Conservation (phyloP, 2,888 invertebrate genomes). For the Tenodera sinensis region DNA sequence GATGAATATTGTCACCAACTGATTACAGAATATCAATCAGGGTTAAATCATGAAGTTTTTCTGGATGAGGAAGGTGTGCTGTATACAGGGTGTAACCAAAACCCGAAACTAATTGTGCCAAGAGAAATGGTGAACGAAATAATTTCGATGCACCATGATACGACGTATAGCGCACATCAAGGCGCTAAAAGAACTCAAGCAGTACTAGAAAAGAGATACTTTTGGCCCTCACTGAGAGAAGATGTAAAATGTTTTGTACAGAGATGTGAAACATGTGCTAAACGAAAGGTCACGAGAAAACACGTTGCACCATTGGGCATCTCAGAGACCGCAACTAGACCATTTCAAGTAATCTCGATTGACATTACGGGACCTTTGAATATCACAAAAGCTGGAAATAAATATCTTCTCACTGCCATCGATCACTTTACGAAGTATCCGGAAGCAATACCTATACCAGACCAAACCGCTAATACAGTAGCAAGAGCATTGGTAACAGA, state of each 20-base stretch:
- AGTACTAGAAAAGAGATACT: neutral
- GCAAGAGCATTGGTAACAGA: slow-evolving; percentile 28
- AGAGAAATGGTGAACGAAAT: neutral
- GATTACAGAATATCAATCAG: no score
- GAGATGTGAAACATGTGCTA: neutral
- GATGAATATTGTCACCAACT: no score
- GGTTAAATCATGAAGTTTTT: no score
- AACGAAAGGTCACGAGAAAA: neutral
- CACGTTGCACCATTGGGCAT: neutral
- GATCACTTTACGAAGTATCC: no score
- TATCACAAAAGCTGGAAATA: no score
- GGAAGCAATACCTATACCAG: slow-evolving; percentile 29
- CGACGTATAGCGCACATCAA: neutral
- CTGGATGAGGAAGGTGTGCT: no score
- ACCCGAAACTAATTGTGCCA: neutral
- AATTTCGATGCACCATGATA: neutral
- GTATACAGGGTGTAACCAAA: no score
- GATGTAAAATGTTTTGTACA: no score
- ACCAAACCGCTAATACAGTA: slow-evolving; percentile 29
- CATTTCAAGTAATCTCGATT: neutral
- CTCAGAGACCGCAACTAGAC: neutral
- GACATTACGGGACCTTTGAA: slow-evolving; percentile 17
- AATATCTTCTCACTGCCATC: no score
- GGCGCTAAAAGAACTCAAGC: neutral
- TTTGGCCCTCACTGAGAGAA: no score